phyloP scores from a whole-genome alignment of 2,113 vertebrate genomes.

The Neopipo cinnamomea region DNA sequence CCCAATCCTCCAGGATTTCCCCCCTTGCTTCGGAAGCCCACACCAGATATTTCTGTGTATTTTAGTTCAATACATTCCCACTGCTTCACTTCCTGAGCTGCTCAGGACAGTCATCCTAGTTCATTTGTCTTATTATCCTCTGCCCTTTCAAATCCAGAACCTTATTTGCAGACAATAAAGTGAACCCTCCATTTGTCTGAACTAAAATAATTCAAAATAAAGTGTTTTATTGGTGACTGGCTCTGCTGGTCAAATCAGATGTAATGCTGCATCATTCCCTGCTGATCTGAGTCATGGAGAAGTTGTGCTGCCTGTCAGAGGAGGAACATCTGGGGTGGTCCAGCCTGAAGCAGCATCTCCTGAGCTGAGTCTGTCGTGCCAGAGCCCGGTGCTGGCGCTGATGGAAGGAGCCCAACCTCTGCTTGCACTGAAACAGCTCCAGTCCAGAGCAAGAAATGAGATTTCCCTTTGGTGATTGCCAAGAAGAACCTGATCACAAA shows the following conservation, averaged over 20 bases:
- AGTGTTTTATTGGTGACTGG: neutral
- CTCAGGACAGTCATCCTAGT: neutral
- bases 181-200: neutral
- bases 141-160: neutral
- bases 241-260: neutral
- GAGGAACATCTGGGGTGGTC: neutral
- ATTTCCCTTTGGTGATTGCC: neutral
- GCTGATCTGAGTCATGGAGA: neutral
- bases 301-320: neutral
- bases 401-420: neutral
- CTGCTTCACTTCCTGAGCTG: neutral
- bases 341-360: neutral
- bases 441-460: neutral
- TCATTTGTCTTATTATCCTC: neutral
- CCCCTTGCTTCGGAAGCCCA: neutral
- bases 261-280: neutral
- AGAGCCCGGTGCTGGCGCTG: rapidly evolving
- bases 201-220: neutral
- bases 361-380: neutral
- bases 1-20: neutral
- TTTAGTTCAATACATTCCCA: neutral
- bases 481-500: neutral
- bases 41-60: neutral
- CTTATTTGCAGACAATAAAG: neutral
- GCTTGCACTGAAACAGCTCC: neutral